Base-by-base conservation (phyloP, 2,888 invertebrate genomes). In the Dryadula phaetusa region DNA sequence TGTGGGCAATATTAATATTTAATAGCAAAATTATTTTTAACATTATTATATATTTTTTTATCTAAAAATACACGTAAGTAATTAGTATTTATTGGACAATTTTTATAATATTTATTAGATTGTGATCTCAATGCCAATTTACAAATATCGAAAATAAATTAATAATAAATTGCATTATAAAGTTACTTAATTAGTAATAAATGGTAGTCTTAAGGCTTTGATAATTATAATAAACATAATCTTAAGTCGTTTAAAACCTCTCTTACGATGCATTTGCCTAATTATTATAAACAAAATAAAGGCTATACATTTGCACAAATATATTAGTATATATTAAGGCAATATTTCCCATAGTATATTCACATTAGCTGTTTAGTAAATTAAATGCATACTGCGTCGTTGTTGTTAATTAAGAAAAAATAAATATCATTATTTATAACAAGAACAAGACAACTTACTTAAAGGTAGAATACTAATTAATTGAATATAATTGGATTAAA, bases 381-480 rank as follows among this genome's bases (percentile, higher is more conserved):
- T 60, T 58, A 49, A 49, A 25, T 28, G 34, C 44, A 16, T n/a
- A 52, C 52, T 61, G 40, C 54, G 18, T 60, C 60, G 28, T 64
- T 44, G 67, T 54, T 40, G 61, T 46, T 49, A 49, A 58, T 62
- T 64, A 53, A 49, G 60, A 25, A 32, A 52, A 52, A 63, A 61
- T 70, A 62, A 62, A 64, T 54, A 61, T 54, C 47, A 44, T 60
- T 67, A 64, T 32, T 42, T 56, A 47, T 16, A 53, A 66, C 58
- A 70, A 70, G 62, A 60, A 71, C 63, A 56, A 37, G 67, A 76
- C 71, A 75, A 72, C 75, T 76, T 72, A 76, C 71, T 76, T 76
- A 74, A 75, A 71, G 70, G 66, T 46, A 61, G 67, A 68, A 70
- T 72, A 52, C 52, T 70, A 67, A 69, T 67, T 75, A 75, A 75